Percentiles rank a stretch among this genome's conserved stretches.
Conservation (phyloP, 2,888 invertebrate species). For the Iphiclides podalirius region DNA sequence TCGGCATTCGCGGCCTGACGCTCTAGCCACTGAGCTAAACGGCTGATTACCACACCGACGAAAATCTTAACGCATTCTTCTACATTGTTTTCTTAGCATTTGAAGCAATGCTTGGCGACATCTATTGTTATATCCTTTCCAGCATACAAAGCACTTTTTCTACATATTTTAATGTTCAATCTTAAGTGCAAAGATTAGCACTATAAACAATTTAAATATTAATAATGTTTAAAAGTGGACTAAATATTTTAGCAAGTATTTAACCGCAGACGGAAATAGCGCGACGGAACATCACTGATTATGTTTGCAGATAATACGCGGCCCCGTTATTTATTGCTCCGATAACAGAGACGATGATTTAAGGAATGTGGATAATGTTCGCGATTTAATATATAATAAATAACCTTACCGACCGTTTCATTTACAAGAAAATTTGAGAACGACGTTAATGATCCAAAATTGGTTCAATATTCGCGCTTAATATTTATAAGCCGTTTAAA, state of each 20-base stretch:
- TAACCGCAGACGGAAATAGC: constrained; percentile 64
- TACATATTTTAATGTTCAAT: too few relatives aligned
- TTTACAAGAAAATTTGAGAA: constrained; percentile 3
- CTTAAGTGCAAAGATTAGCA: too few relatives aligned
- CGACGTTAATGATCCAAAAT: not conserved
- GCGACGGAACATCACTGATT: constrained; percentile 65
- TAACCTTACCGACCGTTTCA: constrained; percentile 43
- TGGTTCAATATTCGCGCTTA: not conserved
- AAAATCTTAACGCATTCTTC: too few relatives aligned
- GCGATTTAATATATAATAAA: constrained; percentile 61
- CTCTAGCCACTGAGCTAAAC: too few relatives aligned
- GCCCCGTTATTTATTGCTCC: constrained; percentile 59
- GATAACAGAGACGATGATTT: constrained; percentile 72
- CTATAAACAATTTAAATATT: constrained; percentile 2
- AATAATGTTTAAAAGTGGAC: not conserved
- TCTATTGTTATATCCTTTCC: too few relatives aligned
- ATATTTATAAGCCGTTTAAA: too few relatives aligned
- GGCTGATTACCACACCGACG: too few relatives aligned
- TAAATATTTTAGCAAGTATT: constrained; percentile 63
- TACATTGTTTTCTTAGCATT: too few relatives aligned
- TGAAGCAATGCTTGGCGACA: too few relatives aligned
- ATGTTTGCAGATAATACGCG: constrained; percentile 62
- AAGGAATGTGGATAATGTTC: constrained; percentile 64
- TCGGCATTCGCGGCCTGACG: too few relatives aligned
- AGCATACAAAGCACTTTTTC: too few relatives aligned